Evolutionary conservation across 2,113 vertebrate species (phyloP).

Genomic region (Erinaceus europaeus): DNA sequence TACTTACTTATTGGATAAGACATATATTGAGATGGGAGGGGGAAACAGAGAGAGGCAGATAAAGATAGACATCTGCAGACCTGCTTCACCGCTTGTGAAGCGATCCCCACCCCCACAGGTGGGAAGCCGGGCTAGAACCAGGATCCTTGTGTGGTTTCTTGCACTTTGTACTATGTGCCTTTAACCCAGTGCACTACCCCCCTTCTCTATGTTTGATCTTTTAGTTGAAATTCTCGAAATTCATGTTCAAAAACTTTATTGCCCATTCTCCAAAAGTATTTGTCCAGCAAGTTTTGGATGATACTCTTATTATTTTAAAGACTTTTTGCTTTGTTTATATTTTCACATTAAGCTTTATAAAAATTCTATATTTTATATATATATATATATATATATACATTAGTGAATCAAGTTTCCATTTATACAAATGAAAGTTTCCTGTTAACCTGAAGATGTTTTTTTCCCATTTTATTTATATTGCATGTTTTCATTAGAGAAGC

Average conservation of each 20-base stretch:
- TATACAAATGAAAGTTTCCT: background rate
- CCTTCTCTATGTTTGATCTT: no score
- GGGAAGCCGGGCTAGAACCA: no score
- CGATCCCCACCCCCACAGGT: no score
- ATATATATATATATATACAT: no score
- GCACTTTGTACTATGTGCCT: no score
- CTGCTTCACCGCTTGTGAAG: no score
- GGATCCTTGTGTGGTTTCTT: no score
- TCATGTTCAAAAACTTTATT: slow-evolving; percentile 29
- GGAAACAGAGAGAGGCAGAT: no score
- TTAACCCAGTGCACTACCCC: no score
- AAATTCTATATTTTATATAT: slow-evolving; percentile 21
- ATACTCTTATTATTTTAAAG: slow-evolving; percentile 32
- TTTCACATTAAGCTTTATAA: slow-evolving; percentile 14
- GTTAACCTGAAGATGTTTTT: background rate
- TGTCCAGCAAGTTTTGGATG: slow-evolving; percentile 21
- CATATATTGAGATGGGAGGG: no score
- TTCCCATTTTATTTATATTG: slow-evolving; percentile 24
- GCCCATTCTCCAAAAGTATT: background rate
- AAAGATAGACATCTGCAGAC: no score
- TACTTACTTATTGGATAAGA: no score
- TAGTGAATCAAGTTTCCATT: background rate
- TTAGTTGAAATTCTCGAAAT: slow-evolving; percentile 21
- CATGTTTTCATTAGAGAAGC: background rate
- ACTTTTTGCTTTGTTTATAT: slow-evolving; percentile 6